Evolutionary conservation across 2,113 vertebrate species (phyloP).

Genomic region (Acanthisitta chloris): DNA sequence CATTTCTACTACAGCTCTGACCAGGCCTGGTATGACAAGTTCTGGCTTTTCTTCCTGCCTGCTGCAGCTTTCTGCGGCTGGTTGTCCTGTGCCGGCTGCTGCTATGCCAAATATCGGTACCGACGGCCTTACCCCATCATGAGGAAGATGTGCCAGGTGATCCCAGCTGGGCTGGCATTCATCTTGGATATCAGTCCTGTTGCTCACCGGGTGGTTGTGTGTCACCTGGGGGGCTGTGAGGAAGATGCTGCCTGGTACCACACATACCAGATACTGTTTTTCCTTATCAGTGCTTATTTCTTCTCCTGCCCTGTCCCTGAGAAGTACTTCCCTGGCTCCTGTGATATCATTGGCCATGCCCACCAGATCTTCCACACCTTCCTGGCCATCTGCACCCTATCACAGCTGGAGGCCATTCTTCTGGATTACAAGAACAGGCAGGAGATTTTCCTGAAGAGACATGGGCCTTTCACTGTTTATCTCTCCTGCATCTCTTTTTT

Average conservation of each 20-base stretch:
- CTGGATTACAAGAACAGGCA: slow-evolving; percentile 81
- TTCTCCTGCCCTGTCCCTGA: slow-evolving; percentile 91
- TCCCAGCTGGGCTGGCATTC: slow-evolving; percentile 85
- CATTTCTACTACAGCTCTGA: slow-evolving; percentile 90
- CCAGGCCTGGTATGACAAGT: slow-evolving; percentile 81
- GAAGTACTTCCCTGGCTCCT: slow-evolving; percentile 87
- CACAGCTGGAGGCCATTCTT: slow-evolving; percentile 89
- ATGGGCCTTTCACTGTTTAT: slow-evolving; percentile 75
- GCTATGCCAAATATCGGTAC: slow-evolving; percentile 87
- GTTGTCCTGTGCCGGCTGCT: slow-evolving; percentile 88
- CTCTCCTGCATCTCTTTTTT: slow-evolving; percentile 80
- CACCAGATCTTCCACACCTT: slow-evolving; percentile 94
- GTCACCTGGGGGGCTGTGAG: slow-evolving; percentile 77
- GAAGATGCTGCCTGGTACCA: slow-evolving; percentile 85
- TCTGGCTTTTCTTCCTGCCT: slow-evolving; percentile 83
- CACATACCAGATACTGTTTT: slow-evolving; percentile 84
- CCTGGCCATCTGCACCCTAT: slow-evolving; percentile 85
- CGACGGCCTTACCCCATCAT: slow-evolving; percentile 85
- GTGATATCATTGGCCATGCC: slow-evolving; percentile 88
- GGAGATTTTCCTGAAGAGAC: slow-evolving; percentile 75
- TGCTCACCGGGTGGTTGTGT: slow-evolving; percentile 79
- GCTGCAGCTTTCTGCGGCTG: slow-evolving; percentile 85
- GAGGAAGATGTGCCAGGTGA: slow-evolving; percentile 89
- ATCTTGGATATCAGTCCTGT: slow-evolving; percentile 88
- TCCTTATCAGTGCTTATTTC: slow-evolving; percentile 85